phyloP scores from a whole-genome alignment of 2,888 invertebrate species.

The Meghimatium bilineatum region DNA sequence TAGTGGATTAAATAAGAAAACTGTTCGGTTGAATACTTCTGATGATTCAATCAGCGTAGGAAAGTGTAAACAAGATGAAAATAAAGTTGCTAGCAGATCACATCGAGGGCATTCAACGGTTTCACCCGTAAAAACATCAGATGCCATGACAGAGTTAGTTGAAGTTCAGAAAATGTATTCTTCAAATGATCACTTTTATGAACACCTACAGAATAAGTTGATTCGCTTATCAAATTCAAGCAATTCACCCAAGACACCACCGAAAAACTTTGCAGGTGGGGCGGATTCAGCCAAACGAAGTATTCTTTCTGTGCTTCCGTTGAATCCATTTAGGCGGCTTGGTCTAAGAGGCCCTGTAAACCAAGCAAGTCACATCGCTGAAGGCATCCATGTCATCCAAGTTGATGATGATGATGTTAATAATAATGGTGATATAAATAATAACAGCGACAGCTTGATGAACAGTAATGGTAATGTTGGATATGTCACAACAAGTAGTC shows the following conservation, averaged over 20 bases:
- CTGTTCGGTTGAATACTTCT: too few species aligned
- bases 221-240: not conserved
- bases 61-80: not conserved
- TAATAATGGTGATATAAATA: constrained; percentile 2
- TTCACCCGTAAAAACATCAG: not conserved
- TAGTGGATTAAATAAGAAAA: not conserved
- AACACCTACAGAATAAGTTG: not conserved
- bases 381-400: not conserved
- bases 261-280: constrained; percentile 1
- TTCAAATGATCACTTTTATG: not conserved
- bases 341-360: constrained; percentile 57
- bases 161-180: not conserved
- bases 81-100: not conserved
- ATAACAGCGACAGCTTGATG: constrained; percentile 24
- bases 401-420: not conserved
- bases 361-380: not conserved
- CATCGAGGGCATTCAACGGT: not conserved
- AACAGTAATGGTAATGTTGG: constrained; percentile 29
- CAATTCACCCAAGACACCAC: not conserved
- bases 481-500: not conserved
- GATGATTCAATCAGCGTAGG: not conserved
- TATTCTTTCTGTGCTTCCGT: constrained; percentile 57
- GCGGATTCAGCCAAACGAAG: constrained; percentile 52
- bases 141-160: not conserved
- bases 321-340: constrained; percentile 56